phyloP scores from a whole-genome alignment of 2,888 invertebrate species.

The Azorinus chamasolen region DNA sequence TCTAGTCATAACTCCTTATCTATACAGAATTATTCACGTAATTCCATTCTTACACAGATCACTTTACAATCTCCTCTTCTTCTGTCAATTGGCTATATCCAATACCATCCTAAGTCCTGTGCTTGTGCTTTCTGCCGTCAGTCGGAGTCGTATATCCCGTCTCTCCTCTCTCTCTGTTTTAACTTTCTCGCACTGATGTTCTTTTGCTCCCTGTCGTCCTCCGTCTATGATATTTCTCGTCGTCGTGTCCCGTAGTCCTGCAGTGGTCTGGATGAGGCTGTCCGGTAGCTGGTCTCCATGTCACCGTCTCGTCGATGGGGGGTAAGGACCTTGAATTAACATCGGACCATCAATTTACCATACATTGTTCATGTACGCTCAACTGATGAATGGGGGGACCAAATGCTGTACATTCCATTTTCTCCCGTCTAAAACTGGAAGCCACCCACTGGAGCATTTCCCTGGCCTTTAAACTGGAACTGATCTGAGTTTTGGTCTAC shows the following conservation, averaged over 20 bases:
- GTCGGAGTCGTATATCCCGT: no score
- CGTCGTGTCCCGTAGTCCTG: slow-evolving; percentile 2
- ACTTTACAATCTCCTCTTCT: no score
- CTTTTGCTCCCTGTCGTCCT: slow-evolving; percentile 17
- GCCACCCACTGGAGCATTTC: slow-evolving; percentile 78
- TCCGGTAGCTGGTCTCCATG: slow-evolving; percentile 11
- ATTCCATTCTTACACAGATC: no score
- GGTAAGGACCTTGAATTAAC: slow-evolving; percentile 39
- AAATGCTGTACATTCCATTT: not conserved
- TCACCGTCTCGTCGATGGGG: slow-evolving; percentile 49
- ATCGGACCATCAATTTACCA: no score
- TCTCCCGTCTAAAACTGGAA: slow-evolving; percentile 76
- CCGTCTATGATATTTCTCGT: slow-evolving; percentile 3
- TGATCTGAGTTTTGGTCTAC: slow-evolving; percentile 88
- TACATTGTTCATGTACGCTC: not conserved
- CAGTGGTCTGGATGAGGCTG: slow-evolving; percentile 4
- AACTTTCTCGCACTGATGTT: not conserved
- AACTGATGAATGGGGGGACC: slow-evolving; percentile 24
- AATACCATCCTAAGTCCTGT: no score
- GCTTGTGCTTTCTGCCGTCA: no score
- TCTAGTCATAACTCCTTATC: no score
- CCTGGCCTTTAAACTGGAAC: slow-evolving; percentile 76
- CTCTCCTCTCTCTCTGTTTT: no score
- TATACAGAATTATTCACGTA: no score
- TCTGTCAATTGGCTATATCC: no score